A percentile compares a stretch with the other conserved stretches of the same genome.
Conservation (phyloP, 1,140 invertebrate genomes). For the Hirudo medicinalis region DNA sequence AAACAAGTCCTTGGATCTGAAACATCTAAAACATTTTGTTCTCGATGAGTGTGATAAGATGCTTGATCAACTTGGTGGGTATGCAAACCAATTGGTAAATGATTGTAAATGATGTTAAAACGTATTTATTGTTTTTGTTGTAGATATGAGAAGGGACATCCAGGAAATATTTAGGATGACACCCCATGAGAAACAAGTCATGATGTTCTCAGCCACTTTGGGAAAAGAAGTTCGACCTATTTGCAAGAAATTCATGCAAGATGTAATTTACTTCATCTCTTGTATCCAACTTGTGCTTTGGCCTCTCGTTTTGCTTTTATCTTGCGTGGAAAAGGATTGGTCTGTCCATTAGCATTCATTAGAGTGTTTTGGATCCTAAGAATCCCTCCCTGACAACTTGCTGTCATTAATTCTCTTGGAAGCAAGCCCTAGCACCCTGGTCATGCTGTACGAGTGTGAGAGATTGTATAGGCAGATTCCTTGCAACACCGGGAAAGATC, state of each 20-base stretch:
- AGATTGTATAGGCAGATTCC: neutral
- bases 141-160: conserved; percentile 96
- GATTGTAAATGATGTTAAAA: neutral
- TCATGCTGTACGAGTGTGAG: neutral
- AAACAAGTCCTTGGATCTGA: conserved; percentile 74
- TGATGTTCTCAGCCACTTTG: conserved; percentile 99
- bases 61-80: conserved; percentile 77
- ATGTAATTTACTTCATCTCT: conserved; percentile 57
- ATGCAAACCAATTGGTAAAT: neutral
- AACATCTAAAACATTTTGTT: conserved; percentile 92
- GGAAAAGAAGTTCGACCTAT: conserved; percentile 98
- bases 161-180: conserved; percentile 99
- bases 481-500: neutral
- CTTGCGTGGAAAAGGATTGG: neutral
- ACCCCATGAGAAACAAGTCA: conserved; percentile 97
- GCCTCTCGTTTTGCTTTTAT: neutral
- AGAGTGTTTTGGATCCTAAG: neutral
- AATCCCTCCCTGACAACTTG: neutral
- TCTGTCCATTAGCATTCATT: neutral
- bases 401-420: neutral
- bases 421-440: neutral
- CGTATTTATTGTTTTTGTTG: neutral
- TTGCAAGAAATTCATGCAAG: conserved; percentile 99
- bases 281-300: neutral
- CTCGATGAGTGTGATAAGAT: conserved; percentile 98